phyloP scores from a whole-genome alignment of 2,113 vertebrate genomes.

The Erpornis zantholeuca region DNA sequence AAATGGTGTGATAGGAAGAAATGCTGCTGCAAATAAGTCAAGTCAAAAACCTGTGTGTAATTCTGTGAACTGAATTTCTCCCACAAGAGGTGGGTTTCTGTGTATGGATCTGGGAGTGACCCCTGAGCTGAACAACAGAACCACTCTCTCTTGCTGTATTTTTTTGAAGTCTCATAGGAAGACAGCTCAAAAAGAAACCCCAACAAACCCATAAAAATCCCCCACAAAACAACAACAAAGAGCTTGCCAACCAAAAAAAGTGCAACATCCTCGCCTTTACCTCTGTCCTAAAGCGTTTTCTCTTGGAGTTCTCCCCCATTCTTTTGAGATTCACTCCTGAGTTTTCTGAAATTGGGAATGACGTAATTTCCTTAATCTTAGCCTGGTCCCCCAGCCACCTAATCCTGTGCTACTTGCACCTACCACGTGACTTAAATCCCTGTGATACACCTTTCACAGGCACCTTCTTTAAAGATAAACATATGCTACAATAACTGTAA shows the following conservation, averaged over 20 bases:
- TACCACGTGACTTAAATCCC: slow-evolving; percentile 4
- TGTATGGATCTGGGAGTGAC: rapidly evolving
- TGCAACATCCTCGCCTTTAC: neutral
- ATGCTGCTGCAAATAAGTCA: neutral
- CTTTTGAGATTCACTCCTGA: neutral
- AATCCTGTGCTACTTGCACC: slow-evolving; percentile 56
- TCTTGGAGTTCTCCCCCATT: neutral
- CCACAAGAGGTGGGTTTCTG: neutral
- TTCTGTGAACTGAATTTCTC: neutral
- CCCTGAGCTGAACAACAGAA: neutral
- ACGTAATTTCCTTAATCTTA: neutral
- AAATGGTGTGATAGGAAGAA: neutral
- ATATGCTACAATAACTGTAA: slow-evolving; percentile 61
- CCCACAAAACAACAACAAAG: neutral
- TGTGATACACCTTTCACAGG: slow-evolving; percentile 47
- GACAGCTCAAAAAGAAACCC: neutral
- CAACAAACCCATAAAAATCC: rapidly evolving
- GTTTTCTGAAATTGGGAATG: neutral
- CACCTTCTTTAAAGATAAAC: slow-evolving; percentile 59
- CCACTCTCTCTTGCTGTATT: neutral
- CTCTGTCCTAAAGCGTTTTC: neutral
- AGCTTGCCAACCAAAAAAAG: neutral
- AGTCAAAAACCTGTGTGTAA: neutral
- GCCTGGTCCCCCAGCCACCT: neutral
- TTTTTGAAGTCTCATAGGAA: neutral